Base-by-base conservation (phyloP, 2,888 invertebrate species). In the Craniophora ligustri region DNA sequence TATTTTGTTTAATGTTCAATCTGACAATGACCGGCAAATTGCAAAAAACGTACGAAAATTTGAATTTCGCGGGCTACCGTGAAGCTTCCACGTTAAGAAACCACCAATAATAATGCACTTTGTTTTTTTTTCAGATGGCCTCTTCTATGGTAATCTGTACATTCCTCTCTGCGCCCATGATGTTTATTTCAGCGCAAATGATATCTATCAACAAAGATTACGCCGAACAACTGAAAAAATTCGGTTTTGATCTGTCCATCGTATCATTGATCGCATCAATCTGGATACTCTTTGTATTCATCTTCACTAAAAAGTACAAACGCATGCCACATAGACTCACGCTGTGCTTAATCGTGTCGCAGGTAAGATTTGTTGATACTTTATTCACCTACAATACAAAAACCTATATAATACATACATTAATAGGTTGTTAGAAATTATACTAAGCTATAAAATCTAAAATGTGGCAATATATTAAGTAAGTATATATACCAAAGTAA, bases 91-190 rank as follows among this genome's bases (percentile, higher is more conserved):
- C n/a, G n/a, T n/a, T n/a, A n/a, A n/a, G n/a, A n/a, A n/a, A n/a
- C n/a, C n/a, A n/a, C n/a, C n/a, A n/a, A n/a, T 10, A 3, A 23
- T 23, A 23, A 23, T 23, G 23, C 10, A 8, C 4, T 15, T 0
- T 10, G 15, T 14, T 31, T 32, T 15, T 2, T 13, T 82, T 93
- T 40, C 83, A 98, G 97, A 96, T 98, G 87, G 98, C 98, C 0
- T 97, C 97, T 46, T 97, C 98, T 19, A 97, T 99, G 97, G 98
- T 99, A 3, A 96, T 97, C 1, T 98, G 98, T 75, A 99, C 99
- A 0, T 98, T 99, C 81, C 93, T 99, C 15, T 98, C 98, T 10
- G 99, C 98, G 0, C 99, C 99, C 0, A 94, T 99, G 73, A 98
- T 99, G 97, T 98, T 98, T 84, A 95, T 98, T 55, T 98, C 99